Base-by-base conservation (phyloP, 2,797 vertebrate genomes). In the Crypturellus tataupa region DNA sequence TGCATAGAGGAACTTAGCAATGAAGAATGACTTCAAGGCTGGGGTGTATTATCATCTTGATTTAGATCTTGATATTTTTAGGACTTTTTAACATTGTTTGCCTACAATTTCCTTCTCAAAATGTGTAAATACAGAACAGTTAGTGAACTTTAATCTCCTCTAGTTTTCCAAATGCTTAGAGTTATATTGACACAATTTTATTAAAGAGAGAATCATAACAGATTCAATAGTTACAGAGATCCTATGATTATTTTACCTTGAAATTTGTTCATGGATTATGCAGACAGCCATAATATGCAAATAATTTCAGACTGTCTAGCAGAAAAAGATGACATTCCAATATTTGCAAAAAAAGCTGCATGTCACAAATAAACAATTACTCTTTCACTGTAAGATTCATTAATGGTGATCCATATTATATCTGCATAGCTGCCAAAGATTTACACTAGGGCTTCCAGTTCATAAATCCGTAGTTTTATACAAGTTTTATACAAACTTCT, bases 381-480 rank as follows among this genome's bases (percentile, higher is more conserved):
- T 53, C 6, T 8, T 75, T 64, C 55, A 13, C 6, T 80, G 11
- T 88, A 75, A 93, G 29, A 76, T 92, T 85, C 75, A 12, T 82
- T 86, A 89, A 37, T 2, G 4, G 42, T 69, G 58, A 82, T 70
- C 27, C 46, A 46, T 8, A 27, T 67, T 95, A 87, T 80, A 76
- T 79, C 65, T 79, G 35, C 44, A 39, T 27, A 87, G 47, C 46
- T 85, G 78, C 23, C 73, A 78, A 75, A 60, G 87, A 59, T 94
- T 92, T 87, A 81, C 71, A 46, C 19, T 91, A 40, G 56, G 58
- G 29, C 44, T 91, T 95, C 53, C 56, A 65, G 39, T 91, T 88
- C 65, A 73, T 83, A 90, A 95, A 94, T 93, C 44, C 58, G 91
- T 78, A 53, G 33, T 80, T 93, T 89, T 86, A 73, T 92, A 49